Conservation (phyloP, 2,888 invertebrate genomes). For the Quadroppia sp. region DNA sequence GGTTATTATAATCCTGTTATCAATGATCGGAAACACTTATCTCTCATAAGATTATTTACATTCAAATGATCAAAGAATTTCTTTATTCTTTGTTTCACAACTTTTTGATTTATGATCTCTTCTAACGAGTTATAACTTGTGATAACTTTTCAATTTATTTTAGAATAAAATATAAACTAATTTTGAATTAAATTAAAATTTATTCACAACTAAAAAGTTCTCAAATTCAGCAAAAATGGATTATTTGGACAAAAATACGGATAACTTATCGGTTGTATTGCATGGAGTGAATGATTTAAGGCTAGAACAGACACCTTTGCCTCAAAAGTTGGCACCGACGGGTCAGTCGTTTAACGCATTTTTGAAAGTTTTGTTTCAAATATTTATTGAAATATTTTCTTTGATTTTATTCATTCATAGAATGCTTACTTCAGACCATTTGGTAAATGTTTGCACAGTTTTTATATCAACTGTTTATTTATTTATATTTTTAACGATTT, state of each 20-base stretch:
- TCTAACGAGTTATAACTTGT: too few relatives aligned
- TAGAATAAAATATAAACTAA: too few relatives aligned
- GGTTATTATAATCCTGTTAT: too few relatives aligned
- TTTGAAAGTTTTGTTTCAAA: neutral
- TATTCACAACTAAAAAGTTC: too few relatives aligned
- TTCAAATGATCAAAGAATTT: too few relatives aligned
- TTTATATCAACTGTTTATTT: neutral
- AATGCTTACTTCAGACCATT: neutral
- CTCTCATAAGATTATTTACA: too few relatives aligned
- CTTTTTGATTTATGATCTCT: too few relatives aligned
- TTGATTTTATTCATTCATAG: neutral
- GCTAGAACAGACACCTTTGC: slow-evolving; percentile 19
- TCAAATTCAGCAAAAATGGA: neutral
- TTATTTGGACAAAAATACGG: slow-evolving; percentile 51
- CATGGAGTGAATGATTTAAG: slow-evolving; percentile 20
- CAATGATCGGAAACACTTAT: too few relatives aligned
- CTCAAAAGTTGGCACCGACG: neutral
- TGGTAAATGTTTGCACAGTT: neutral
- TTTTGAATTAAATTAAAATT: too few relatives aligned
- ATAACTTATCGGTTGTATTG: slow-evolving; percentile 31
- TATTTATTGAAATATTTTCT: neutral
- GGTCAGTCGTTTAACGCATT: neutral
- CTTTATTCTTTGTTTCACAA: too few relatives aligned
- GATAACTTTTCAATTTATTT: too few relatives aligned
- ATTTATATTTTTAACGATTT: neutral